Conservation (phyloP, 1,140 invertebrate genomes). For the Drosophila pallidifrons region DNA sequence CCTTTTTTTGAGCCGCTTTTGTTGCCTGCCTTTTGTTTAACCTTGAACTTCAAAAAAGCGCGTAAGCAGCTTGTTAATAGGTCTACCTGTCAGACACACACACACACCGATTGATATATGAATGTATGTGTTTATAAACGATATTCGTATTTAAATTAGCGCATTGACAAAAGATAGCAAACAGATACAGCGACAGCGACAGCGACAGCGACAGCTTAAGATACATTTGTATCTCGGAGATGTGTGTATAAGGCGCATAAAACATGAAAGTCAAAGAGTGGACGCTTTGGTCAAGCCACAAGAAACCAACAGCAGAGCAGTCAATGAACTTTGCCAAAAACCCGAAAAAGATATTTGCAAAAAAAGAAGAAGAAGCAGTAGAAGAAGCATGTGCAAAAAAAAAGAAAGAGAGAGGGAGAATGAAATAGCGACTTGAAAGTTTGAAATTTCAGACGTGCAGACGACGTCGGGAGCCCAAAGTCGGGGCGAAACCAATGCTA, state of each 20-base stretch:
- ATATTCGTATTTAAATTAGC: conserved; percentile 43
- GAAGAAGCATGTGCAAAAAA: not conserved
- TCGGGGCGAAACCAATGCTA: conserved; percentile 34
- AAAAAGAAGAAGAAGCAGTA: conserved; percentile 34
- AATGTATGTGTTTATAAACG: not conserved
- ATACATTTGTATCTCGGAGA: conserved; percentile 41
- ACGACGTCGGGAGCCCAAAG: conserved; percentile 49
- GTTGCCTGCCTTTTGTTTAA: conserved; percentile 38
- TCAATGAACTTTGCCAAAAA: conserved; percentile 70
- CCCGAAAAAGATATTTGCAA: conserved; percentile 17
- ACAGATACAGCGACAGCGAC: conserved; percentile 31
- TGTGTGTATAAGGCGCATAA: too few relatives aligned
- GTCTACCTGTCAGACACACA: conserved; percentile 59
- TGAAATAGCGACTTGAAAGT: conserved; percentile 53
- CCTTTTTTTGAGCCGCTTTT: conserved; percentile 11
- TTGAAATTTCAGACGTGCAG: conserved; percentile 82
- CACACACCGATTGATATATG: not conserved
- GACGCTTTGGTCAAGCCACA: conserved; percentile 37
- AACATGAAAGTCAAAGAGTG: conserved; percentile 40
- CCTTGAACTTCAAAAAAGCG: conserved; percentile 80
- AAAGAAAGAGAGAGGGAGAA: conserved; percentile 4
- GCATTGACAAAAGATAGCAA: conserved; percentile 41
- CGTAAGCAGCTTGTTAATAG: conserved; percentile 54
- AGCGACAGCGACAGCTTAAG: conserved; percentile 24
- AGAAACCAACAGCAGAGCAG: conserved; percentile 29